Evolutionary conservation across 30 jellyfish, hydroid and myxozoan genomes (phyloP).

Genomic region (Aurelia sp.): DNA sequence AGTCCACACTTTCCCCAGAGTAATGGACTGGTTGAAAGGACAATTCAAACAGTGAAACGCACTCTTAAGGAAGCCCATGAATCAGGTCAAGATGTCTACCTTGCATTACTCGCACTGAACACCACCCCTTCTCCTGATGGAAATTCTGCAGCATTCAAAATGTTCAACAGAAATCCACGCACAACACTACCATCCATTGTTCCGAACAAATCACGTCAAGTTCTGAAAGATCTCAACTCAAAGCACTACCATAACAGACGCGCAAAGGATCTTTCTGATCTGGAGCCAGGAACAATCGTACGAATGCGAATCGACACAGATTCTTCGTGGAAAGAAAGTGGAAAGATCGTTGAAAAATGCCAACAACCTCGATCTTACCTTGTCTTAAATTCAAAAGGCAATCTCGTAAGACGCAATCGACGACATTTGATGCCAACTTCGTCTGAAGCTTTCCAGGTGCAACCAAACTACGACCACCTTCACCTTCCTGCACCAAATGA

Average conservation of each 20-base stretch:
- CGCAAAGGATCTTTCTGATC: conserved; percentile 52
- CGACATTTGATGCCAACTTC: conserved; percentile 56
- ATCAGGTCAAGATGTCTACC: conserved; percentile 55
- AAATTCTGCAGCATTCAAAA: conserved; percentile 44
- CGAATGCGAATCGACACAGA: conserved; percentile 54
- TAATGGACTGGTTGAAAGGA: conserved; percentile 80
- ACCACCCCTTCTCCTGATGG: conserved; percentile 56
- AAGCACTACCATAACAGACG: conserved; percentile 46
- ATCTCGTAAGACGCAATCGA: conserved; percentile 51
- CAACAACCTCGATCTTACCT: conserved; percentile 61
- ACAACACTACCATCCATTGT: conserved; percentile 53
- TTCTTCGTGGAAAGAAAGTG: conserved; percentile 57
- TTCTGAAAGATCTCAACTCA: conserved; percentile 48
- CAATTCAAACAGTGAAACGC: conserved; percentile 81
- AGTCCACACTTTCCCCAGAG: conserved; percentile 67
- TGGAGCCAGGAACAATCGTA: conserved; percentile 36
- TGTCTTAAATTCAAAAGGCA: conserved; percentile 55
- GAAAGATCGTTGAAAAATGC: conserved; percentile 48
- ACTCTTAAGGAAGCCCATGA: conserved; percentile 66
- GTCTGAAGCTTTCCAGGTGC: too few relatives aligned
- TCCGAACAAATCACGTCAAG: conserved; percentile 32
- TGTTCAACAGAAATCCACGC: conserved; percentile 61
- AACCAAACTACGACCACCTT: too few relatives aligned
- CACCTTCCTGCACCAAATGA: conserved; percentile 31
- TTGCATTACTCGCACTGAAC: conserved; percentile 63